These are phyloP conservation scores for Nycticryphes semicollaris DNA, from an alignment of 2,113 vertebrate species.

Conservation along the genomic window DNA sequence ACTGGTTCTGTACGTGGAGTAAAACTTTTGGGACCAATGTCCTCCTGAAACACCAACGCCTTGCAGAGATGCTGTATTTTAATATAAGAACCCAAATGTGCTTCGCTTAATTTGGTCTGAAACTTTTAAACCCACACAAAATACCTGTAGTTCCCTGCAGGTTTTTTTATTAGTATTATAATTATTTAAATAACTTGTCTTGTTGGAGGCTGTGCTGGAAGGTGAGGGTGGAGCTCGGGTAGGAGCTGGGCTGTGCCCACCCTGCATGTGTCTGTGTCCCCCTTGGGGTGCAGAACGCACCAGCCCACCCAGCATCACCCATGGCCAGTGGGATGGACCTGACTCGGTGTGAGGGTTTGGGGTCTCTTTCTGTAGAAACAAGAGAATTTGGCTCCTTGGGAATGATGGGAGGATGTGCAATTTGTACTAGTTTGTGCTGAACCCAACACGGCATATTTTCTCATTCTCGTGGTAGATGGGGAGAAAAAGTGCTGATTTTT, in stretches of 20 bases:
- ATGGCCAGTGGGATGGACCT: accelerated
- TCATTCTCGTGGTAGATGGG: accelerated
- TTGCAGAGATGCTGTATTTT: neutral
- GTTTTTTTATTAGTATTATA: no score
- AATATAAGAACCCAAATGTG: accelerated
- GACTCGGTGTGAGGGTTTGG: neutral
- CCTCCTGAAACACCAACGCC: accelerated
- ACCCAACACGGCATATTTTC: accelerated
- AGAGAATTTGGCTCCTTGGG: neutral
- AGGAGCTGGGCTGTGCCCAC: neutral
- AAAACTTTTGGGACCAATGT: neutral
- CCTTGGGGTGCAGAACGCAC: accelerated
- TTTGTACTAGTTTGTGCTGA: neutral
- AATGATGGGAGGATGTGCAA: accelerated
- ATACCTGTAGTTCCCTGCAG: accelerated
- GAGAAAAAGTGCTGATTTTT: accelerated
- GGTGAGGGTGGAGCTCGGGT: neutral
- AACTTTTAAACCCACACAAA: neutral
- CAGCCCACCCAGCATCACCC: accelerated
- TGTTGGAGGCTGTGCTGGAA: accelerated
- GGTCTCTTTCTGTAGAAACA: neutral
- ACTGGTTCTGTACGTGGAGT: neutral
- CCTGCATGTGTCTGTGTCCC: accelerated
- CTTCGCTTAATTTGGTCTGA: neutral
- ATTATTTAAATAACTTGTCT: accelerated